phyloP scores from a whole-genome alignment of 2,797 vertebrate genomes.

The Gallinago solitaria region DNA sequence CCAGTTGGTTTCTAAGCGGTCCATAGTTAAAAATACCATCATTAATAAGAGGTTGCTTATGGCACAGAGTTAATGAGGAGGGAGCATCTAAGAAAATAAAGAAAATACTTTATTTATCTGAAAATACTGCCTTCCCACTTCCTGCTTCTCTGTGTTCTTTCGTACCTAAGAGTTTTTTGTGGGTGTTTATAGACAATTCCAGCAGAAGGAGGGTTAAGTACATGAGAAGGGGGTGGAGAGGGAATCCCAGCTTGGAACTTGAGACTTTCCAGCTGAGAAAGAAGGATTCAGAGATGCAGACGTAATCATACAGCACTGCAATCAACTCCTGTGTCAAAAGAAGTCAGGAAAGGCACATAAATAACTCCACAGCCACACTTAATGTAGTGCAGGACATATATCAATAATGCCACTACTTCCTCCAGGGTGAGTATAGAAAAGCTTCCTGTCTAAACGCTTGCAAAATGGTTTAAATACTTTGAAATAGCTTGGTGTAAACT shows the following conservation, averaged over 20 bases:
- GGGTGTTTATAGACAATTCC: constrained; percentile 4
- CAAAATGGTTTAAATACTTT: background rate
- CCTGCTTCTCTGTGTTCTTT: background rate
- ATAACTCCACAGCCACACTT: background rate
- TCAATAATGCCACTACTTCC: constrained; percentile 48
- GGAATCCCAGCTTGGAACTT: constrained; percentile 78
- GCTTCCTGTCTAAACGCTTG: background rate
- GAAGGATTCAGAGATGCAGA: constrained; percentile 67
- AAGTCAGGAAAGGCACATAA: constrained; percentile 20
- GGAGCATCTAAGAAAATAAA: background rate
- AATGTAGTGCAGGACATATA: constrained; percentile 26
- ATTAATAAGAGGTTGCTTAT: background rate
- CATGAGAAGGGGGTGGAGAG: constrained; percentile 71
- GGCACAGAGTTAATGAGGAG: background rate
- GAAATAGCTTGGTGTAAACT: background rate
- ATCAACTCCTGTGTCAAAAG: constrained; percentile 68
- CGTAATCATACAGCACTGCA: constrained; percentile 65
- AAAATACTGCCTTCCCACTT: background rate
- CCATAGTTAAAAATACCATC: background rate
- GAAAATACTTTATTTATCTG: background rate
- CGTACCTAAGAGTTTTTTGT: background rate
- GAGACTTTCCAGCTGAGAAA: constrained; percentile 78
- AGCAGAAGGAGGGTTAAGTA: constrained; percentile 77
- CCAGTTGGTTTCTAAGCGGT: background rate
- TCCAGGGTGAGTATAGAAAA: constrained; percentile 71